A percentile compares a stretch with the other conserved stretches of the same genome.
Evolutionary conservation across 2,113 vertebrate species (phyloP).

Genomic region (Nipponia nippon): DNA sequence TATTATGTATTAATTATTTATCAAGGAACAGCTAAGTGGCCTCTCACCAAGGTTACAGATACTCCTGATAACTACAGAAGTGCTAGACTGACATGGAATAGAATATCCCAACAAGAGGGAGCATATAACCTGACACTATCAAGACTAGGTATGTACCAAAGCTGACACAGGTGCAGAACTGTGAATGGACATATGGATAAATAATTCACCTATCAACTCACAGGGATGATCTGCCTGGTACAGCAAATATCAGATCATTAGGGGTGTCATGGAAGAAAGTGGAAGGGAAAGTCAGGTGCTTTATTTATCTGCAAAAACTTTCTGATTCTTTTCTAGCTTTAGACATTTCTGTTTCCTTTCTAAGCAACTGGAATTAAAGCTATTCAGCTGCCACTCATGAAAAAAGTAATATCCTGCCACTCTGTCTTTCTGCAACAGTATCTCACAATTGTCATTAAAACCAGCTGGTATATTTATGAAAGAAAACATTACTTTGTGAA

Average conservation of each 20-base stretch:
- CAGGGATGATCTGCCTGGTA: background rate
- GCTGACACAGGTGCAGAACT: background rate
- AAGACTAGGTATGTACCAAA: background rate
- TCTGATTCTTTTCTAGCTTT: background rate
- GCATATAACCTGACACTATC: background rate
- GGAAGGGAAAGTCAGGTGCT: background rate
- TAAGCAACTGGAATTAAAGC: background rate
- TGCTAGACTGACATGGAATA: background rate
- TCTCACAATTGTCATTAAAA: slow-evolving; percentile 10
- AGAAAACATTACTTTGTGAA: background rate
- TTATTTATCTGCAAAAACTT: background rate
- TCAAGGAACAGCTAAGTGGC: background rate
- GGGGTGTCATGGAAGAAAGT: background rate
- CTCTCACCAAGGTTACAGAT: background rate
- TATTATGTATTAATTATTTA: background rate
- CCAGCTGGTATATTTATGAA: background rate
- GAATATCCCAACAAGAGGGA: background rate
- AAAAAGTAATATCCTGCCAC: background rate
- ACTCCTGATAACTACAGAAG: background rate
- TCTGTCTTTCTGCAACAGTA: background rate
- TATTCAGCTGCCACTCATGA: background rate
- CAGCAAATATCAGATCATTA: background rate
- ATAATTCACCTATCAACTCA: background rate
- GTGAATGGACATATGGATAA: background rate
- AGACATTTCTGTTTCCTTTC: background rate